phyloP scores from a whole-genome alignment of 2,113 vertebrate genomes.

The Plecotus auritus region DNA sequence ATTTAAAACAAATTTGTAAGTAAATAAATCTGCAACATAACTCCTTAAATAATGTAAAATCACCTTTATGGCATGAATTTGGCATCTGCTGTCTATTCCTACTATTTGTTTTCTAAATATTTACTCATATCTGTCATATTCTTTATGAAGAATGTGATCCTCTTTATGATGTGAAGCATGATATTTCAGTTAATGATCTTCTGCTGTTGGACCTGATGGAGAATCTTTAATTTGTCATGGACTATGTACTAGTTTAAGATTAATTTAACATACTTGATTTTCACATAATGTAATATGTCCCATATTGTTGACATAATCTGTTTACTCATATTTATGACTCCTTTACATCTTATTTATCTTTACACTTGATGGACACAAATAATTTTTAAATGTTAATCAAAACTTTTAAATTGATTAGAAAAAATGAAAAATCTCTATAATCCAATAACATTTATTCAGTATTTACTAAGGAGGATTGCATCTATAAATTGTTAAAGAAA shows the following conservation, averaged over 20 bases:
- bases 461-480: background rate
- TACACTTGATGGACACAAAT: background rate
- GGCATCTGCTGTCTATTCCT: background rate
- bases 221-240: background rate
- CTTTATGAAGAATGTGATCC: background rate
- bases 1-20: background rate
- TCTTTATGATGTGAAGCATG: background rate
- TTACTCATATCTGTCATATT: background rate
- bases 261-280: background rate
- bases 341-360: background rate
- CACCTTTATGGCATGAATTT: background rate
- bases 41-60: background rate
- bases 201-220: background rate
- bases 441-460: background rate
- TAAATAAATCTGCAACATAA: background rate
- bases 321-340: background rate
- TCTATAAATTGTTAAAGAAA: background rate
- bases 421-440: background rate
- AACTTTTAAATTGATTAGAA: background rate
- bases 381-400: background rate
- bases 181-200: background rate
- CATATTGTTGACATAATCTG: background rate
- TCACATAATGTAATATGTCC: background rate
- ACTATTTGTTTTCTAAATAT: background rate
- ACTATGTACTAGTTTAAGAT: background rate